phyloP scores from a whole-genome alignment of 2,113 vertebrate genomes.

The Melanocharis versteri region DNA sequence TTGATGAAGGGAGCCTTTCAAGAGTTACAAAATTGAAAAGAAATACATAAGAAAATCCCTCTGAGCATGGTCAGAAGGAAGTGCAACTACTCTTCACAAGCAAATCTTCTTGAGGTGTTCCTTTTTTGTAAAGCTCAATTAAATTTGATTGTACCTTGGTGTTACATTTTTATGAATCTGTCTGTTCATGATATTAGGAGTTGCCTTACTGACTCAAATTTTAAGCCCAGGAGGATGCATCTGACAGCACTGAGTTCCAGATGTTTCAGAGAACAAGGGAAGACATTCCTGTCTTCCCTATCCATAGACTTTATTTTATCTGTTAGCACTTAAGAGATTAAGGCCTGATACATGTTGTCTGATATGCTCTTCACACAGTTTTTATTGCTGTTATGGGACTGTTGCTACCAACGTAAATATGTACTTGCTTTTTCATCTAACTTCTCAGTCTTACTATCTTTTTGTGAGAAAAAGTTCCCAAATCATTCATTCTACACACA shows the following conservation, averaged over 20 bases:
- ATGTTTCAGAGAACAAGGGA: background rate
- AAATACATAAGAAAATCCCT: background rate
- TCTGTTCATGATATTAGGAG: background rate
- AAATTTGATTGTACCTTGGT: background rate
- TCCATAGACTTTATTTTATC: background rate
- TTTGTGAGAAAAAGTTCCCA: background rate
- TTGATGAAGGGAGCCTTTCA: background rate
- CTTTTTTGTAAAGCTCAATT: background rate
- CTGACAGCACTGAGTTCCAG: background rate
- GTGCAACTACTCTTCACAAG: background rate
- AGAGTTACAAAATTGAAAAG: background rate
- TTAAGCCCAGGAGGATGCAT: background rate
- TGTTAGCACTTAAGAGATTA: background rate
- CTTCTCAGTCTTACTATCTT: background rate
- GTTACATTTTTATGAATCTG: background rate
- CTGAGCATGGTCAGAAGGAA: background rate
- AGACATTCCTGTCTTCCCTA: background rate
- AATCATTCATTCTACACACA: background rate
- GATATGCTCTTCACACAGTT: background rate
- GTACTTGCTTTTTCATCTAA: background rate
- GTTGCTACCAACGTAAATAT: background rate
- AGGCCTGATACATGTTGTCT: background rate
- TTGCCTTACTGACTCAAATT: background rate
- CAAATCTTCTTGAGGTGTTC: background rate
- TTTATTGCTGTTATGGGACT: background rate